Evolutionary conservation across 1,140 invertebrate species (phyloP).

Genomic region (Brachionus koreanus): DNA sequence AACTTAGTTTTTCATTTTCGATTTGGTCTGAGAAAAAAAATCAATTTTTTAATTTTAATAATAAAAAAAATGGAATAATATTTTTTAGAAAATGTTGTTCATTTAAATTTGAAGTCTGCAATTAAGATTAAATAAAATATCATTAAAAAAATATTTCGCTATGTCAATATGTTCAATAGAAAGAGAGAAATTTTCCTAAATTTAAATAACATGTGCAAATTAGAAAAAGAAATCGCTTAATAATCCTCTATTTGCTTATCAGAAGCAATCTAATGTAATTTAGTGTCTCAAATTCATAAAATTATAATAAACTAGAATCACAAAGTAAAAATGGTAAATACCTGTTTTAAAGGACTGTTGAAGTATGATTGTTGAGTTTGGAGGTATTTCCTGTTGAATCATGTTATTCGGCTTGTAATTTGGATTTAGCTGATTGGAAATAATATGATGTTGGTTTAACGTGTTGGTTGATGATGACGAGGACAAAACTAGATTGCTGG

Average conservation of each 20-base stretch:
- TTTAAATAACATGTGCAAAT: neutral
- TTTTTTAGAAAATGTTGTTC: no score
- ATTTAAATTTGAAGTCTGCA: no score
- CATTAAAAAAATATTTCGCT: neutral
- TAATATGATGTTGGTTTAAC: neutral
- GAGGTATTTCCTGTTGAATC: neutral
- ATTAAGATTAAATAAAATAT: no score
- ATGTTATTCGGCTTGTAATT: neutral
- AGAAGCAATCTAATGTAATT: neutral
- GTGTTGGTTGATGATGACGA: conserved; percentile 17
- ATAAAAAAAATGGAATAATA: no score
- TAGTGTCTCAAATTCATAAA: neutral
- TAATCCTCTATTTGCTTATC: neutral
- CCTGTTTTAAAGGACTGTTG: conserved; percentile 22
- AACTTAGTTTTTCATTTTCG: neutral
- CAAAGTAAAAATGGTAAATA: neutral
- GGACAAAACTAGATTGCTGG: neutral
- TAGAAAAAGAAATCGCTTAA: neutral
- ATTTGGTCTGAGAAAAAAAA: neutral
- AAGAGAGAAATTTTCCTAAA: neutral
- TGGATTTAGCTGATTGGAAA: neutral
- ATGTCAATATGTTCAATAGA: neutral
- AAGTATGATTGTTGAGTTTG: neutral
- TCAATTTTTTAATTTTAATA: neutral
- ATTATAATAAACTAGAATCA: neutral